Evolutionary conservation across 2,113 vertebrate genomes (phyloP).

Genomic region (Zosterops hypoxanthus): DNA sequence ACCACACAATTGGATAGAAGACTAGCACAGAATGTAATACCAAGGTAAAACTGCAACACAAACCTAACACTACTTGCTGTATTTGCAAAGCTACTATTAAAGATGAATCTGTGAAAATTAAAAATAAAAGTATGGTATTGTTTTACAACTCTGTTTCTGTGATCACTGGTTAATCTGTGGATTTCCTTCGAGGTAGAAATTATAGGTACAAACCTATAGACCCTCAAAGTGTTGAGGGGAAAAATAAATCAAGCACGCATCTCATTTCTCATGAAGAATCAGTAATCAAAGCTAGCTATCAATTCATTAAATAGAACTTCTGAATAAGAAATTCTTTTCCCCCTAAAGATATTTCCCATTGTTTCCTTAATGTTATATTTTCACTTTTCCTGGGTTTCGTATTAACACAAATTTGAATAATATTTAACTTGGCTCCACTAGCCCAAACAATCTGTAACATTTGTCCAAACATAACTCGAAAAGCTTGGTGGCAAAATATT

Average conservation of each 20-base stretch:
- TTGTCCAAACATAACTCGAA: constrained; percentile 18
- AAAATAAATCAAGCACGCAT: background rate
- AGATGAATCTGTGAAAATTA: background rate
- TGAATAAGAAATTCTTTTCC: background rate
- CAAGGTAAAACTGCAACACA: background rate
- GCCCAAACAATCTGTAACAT: constrained; percentile 38
- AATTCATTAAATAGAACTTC: background rate
- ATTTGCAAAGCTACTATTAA: background rate
- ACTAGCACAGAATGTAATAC: background rate
- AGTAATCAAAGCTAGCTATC: background rate
- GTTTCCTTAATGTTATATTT: background rate
- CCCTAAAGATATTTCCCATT: background rate
- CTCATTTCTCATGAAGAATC: background rate
- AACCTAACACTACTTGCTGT: background rate
- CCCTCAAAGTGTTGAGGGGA: background rate
- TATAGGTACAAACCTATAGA: background rate
- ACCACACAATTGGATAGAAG: background rate
- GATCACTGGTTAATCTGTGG: background rate
- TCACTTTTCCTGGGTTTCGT: constrained; percentile 13
- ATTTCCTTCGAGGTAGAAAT: background rate
- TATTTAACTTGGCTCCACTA: constrained; percentile 43
- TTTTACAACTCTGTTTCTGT: background rate
- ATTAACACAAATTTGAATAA: constrained; percentile 43
- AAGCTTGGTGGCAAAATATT: constrained; percentile 12
- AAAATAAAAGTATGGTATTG: background rate